Conservation (phyloP, 2,113 vertebrate genomes). For the Reinhardtius hippoglossoides region DNA sequence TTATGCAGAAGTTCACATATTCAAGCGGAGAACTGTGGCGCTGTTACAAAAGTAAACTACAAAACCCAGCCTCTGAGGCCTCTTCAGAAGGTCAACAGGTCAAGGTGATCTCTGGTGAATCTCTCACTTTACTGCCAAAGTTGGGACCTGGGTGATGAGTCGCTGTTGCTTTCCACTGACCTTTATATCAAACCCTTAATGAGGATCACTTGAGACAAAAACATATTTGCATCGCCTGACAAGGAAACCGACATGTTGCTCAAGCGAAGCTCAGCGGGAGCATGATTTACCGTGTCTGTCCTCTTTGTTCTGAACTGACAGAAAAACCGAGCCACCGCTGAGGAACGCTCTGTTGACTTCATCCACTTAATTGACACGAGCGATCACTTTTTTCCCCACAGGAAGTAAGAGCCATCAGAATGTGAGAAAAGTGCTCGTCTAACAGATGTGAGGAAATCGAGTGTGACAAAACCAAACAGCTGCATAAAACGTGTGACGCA, state of each 20-base stretch:
- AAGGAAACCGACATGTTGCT: slow-evolving; percentile 43
- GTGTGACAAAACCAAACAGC: slow-evolving; percentile 62
- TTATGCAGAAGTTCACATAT: background rate
- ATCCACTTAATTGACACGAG: slow-evolving; percentile 17
- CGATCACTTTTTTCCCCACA: background rate
- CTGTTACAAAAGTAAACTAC: background rate
- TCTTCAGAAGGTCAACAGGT: slow-evolving; percentile 37
- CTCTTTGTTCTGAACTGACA: slow-evolving; percentile 42
- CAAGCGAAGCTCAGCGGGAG: slow-evolving; percentile 33
- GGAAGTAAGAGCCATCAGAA: slow-evolving; percentile 40
- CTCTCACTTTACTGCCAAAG: slow-evolving; percentile 68
- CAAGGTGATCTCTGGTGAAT: slow-evolving; percentile 48
- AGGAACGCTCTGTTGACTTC: slow-evolving; percentile 25
- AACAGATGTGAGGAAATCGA: slow-evolving; percentile 52
- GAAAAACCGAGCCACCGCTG: slow-evolving; percentile 31
- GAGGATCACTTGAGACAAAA: slow-evolving; percentile 39
- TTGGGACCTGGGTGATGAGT: slow-evolving; percentile 64
- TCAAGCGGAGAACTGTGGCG: background rate
- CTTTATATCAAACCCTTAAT: slow-evolving; percentile 54
- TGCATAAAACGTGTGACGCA: slow-evolving; percentile 42
- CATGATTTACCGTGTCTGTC: slow-evolving; percentile 35
- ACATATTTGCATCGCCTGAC: slow-evolving; percentile 40
- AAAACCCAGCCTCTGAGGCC: background rate
- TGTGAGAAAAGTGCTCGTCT: slow-evolving; percentile 52
- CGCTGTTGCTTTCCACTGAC: slow-evolving; percentile 51